phyloP scores from a whole-genome alignment of 1,140 invertebrate genomes.

The Neodiprion pinetum region DNA sequence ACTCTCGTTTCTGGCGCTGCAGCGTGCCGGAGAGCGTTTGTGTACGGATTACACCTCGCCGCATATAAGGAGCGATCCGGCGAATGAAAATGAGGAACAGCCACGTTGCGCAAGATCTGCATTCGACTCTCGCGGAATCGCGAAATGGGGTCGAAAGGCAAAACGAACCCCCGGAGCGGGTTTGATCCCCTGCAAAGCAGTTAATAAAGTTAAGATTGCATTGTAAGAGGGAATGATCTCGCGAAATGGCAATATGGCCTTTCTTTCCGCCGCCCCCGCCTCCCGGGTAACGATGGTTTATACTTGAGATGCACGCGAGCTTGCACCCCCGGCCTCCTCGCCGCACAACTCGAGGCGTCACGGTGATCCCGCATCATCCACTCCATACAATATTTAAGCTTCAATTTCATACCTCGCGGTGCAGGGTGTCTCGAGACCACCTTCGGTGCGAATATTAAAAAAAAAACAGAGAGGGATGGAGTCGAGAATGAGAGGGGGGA shows the following conservation, averaged over 20 bases:
- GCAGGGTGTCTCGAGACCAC: conserved; percentile 19
- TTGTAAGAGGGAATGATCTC: conserved; percentile 34
- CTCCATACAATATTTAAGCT: conserved; percentile 63
- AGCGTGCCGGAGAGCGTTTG: no score
- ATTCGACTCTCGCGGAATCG: not conserved
- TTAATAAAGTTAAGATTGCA: conserved; percentile 50
- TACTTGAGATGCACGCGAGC: conserved; percentile 41
- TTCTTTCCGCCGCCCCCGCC: conserved; percentile 19
- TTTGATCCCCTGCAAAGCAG: conserved; percentile 10
- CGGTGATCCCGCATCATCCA: conserved; percentile 35
- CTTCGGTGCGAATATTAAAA: conserved; percentile 34
- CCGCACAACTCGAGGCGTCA: conserved; percentile 22
- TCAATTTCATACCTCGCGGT: conserved; percentile 59
- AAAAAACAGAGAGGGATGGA: conserved; percentile 39
- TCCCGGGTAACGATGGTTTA: conserved; percentile 46
- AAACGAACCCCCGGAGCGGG: not conserved
- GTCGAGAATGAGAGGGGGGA: not conserved
- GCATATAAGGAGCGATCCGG: not conserved
- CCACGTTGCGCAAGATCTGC: not conserved
- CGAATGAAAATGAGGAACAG: not conserved
- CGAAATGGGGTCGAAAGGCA: not conserved
- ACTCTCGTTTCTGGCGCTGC: not conserved
- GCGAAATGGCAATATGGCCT: conserved; percentile 32
- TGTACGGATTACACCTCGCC: no score
- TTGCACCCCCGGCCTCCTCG: conserved; percentile 24